These are phyloP conservation scores for Glandiceps talaboti DNA, from an alignment of 53 echinoderm and acorn worm species.

Conservation along the genomic window DNA sequence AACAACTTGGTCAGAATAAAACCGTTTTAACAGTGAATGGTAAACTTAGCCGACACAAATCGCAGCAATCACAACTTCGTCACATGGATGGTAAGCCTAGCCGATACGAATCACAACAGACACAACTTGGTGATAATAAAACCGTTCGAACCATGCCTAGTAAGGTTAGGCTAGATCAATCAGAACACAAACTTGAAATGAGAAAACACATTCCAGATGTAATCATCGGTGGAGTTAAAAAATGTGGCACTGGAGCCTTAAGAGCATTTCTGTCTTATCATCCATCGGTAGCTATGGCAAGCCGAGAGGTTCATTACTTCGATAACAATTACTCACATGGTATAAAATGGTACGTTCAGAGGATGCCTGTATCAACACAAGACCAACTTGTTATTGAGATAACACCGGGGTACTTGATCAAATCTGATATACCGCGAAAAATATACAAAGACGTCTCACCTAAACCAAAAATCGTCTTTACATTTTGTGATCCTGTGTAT, in stretches of 20 bases:
- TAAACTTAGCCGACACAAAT: too few relatives aligned
- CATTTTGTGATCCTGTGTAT: constrained; percentile 64
- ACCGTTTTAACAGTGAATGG: too few relatives aligned
- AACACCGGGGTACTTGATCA: constrained; percentile 52
- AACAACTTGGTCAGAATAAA: too few relatives aligned
- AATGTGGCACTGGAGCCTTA: constrained; percentile 75
- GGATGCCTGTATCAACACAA: constrained; percentile 55
- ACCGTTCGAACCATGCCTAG: too few relatives aligned
- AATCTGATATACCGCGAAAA: constrained; percentile 18
- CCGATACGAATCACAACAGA: too few relatives aligned
- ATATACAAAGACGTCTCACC: constrained; percentile 32
- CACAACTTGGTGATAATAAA: too few relatives aligned
- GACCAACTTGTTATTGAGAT: constrained; percentile 65
- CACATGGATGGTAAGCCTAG: too few relatives aligned
- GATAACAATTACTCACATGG: constrained; percentile 31
- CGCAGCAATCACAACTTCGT: too few relatives aligned
- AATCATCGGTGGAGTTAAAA: constrained; percentile 69
- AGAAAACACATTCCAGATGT: constrained; percentile 44
- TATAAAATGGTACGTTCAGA: constrained; percentile 27
- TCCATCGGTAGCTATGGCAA: constrained; percentile 56
- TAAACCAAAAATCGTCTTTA: constrained; percentile 49
- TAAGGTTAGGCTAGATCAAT: too few relatives aligned
- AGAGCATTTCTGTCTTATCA: constrained; percentile 71
- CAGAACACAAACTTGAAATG: too few relatives aligned
- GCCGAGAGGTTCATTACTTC: constrained; percentile 53